Conservation (phyloP, 2,113 vertebrate species). For the Archocentrus centrarchus region DNA sequence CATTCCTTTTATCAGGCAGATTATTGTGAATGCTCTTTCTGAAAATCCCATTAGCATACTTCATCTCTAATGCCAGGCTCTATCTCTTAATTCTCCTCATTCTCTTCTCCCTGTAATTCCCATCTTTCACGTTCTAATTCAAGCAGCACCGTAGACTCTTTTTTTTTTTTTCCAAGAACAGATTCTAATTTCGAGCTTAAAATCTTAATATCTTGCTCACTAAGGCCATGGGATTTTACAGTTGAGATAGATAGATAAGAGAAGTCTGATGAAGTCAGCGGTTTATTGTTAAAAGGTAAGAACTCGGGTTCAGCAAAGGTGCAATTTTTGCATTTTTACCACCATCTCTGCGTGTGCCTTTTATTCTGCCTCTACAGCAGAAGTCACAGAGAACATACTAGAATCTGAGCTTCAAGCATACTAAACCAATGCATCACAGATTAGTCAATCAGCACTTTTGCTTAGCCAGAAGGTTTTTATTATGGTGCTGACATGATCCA, state of each 20-base stretch:
- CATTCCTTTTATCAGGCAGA: constrained; percentile 55
- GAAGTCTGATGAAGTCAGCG: background rate
- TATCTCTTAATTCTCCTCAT: constrained; percentile 17
- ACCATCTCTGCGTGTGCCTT: background rate
- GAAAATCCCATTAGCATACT: constrained; percentile 30
- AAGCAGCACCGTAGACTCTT: background rate
- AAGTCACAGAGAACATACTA: background rate
- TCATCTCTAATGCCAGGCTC: constrained; percentile 22
- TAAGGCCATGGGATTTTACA: accelerated
- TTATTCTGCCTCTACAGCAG: background rate
- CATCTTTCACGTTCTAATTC: constrained; percentile 20
- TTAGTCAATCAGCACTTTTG: background rate
- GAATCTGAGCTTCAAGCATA: background rate
- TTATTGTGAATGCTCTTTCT: constrained; percentile 45
- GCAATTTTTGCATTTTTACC: background rate
- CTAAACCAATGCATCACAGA: background rate
- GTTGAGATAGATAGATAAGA: background rate
- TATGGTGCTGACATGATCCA: constrained; percentile 15
- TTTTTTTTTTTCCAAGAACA: background rate
- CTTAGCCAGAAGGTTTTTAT: background rate
- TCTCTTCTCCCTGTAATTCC: constrained; percentile 32
- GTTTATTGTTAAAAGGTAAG: background rate
- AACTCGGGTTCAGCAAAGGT: background rate
- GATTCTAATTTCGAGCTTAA: constrained; percentile 15
- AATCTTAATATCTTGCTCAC: constrained; percentile 13